A percentile compares a stretch with the other conserved stretches of the same genome.
These are phyloP conservation scores for Berghia stephanieae DNA, from an alignment of 1,140 invertebrate genomes.

Conservation along the genomic window DNA sequence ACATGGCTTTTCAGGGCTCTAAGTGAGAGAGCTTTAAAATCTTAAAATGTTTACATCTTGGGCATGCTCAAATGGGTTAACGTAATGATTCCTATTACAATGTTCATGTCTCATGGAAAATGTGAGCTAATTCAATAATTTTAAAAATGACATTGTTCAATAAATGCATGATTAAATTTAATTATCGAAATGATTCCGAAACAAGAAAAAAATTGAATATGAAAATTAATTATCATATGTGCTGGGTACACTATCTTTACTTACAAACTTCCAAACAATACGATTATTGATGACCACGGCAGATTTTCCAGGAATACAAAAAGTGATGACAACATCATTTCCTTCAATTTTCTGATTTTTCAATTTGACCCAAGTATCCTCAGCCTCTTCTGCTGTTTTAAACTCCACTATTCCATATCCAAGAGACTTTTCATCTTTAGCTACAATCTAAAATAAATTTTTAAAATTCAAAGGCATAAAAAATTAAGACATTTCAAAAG, in stretches of 20 bases:
- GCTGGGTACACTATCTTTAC: slow-evolving; percentile 31
- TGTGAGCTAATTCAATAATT: too few relatives aligned
- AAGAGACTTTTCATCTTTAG: slow-evolving; percentile 70
- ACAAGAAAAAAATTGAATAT: too few relatives aligned
- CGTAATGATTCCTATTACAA: too few relatives aligned
- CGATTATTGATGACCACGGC: slow-evolving; percentile 72
- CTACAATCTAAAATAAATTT: slow-evolving; percentile 68
- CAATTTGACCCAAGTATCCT: slow-evolving; percentile 67
- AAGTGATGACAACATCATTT: slow-evolving; percentile 69
- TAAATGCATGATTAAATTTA: too few relatives aligned
- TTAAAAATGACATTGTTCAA: too few relatives aligned
- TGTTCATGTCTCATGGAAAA: too few relatives aligned
- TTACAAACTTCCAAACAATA: slow-evolving; percentile 58
- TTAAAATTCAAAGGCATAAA: background rate
- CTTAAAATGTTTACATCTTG: background rate
- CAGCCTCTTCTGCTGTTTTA: slow-evolving; percentile 68
- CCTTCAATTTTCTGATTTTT: slow-evolving; percentile 67
- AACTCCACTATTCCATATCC: slow-evolving; percentile 74
- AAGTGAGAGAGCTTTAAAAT: background rate
- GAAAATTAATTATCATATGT: too few relatives aligned
- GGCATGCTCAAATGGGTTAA: too few relatives aligned
- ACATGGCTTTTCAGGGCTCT: background rate
- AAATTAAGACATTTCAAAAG: too few relatives aligned
- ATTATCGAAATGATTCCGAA: too few relatives aligned
- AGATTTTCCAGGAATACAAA: slow-evolving; percentile 72